These are phyloP conservation scores for Synergus umbraculus DNA, from an alignment of 2,888 invertebrate genomes.

Conservation along the genomic window DNA sequence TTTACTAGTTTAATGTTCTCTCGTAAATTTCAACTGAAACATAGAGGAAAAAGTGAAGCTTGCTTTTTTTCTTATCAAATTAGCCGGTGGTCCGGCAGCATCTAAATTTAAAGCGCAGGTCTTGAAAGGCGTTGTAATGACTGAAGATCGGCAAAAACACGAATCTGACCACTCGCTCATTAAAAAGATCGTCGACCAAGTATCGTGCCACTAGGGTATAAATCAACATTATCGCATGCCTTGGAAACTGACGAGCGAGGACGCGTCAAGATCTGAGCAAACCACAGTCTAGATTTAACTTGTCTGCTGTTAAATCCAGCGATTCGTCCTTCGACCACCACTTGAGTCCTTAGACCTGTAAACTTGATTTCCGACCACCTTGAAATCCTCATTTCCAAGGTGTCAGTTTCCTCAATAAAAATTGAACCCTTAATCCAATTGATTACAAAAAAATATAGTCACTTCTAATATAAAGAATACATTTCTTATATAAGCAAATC, in stretches of 20 bases:
- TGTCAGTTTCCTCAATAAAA: no score
- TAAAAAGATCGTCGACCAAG: constrained; percentile 12
- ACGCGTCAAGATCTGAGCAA: constrained; percentile 18
- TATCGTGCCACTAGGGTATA: background rate
- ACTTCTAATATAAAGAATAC: background rate
- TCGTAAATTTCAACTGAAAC: no score
- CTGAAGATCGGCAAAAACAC: constrained; percentile 50
- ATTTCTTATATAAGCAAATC: background rate
- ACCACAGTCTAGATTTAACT: constrained; percentile 7
- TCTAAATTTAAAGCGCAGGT: constrained; percentile 13
- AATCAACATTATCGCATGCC: background rate
- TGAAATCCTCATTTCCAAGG: background rate
- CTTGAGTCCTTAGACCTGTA: background rate
- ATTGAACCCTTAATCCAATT: no score
- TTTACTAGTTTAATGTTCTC: no score
- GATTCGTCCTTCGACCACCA: constrained; percentile 15
- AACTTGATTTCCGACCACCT: background rate
- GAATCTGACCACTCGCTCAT: constrained; percentile 43
- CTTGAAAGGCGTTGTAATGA: constrained; percentile 49
- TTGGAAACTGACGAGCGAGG: constrained; percentile 37
- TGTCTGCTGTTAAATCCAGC: constrained; percentile 14
- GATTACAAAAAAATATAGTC: background rate
- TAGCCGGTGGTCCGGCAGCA: constrained; percentile 42
- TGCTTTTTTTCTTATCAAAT: background rate
- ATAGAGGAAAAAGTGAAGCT: background rate